phyloP scores from a whole-genome alignment of 2,797 vertebrate genomes.

The Vireo griseus region DNA sequence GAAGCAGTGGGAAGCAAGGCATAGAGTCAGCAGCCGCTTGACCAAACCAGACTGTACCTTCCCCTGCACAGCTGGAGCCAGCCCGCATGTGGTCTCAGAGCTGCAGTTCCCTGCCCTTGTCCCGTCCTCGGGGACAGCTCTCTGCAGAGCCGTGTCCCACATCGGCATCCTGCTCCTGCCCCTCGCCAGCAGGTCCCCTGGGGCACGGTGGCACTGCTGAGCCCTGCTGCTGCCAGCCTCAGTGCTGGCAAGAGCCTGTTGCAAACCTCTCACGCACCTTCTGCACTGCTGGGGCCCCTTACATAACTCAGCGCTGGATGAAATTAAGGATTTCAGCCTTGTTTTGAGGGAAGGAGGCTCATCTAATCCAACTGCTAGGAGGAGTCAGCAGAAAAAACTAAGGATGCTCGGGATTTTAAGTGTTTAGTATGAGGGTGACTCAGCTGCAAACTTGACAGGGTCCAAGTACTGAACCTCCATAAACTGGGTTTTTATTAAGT shows the following conservation, averaged over 20 bases:
- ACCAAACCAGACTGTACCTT: not conserved
- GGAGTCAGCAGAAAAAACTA: not conserved
- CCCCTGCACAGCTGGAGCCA: conserved; percentile 36
- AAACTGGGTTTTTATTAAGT: not conserved
- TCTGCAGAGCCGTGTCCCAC: not conserved
- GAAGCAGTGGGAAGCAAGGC: conserved; percentile 17
- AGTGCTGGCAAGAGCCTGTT: rapidly evolving
- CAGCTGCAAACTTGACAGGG: not conserved
- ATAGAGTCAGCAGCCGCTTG: not conserved
- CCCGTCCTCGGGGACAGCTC: not conserved
- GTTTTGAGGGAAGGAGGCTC: not conserved
- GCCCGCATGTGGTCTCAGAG: not conserved
- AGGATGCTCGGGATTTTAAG: not conserved
- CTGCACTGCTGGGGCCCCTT: rapidly evolving
- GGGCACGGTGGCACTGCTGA: rapidly evolving
- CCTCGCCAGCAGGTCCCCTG: rapidly evolving
- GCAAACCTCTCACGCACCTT: not conserved
- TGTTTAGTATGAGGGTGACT: not conserved
- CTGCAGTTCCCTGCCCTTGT: conserved; percentile 18
- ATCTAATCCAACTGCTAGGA: not conserved
- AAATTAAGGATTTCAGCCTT: not conserved
- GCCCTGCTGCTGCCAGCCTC: not conserved
- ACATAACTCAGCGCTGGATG: rapidly evolving
- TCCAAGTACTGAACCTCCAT: not conserved
- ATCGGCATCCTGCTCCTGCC: not conserved